These are phyloP conservation scores for Helogale parvula DNA, from an alignment of 2,113 vertebrate genomes.

Conservation along the genomic window DNA sequence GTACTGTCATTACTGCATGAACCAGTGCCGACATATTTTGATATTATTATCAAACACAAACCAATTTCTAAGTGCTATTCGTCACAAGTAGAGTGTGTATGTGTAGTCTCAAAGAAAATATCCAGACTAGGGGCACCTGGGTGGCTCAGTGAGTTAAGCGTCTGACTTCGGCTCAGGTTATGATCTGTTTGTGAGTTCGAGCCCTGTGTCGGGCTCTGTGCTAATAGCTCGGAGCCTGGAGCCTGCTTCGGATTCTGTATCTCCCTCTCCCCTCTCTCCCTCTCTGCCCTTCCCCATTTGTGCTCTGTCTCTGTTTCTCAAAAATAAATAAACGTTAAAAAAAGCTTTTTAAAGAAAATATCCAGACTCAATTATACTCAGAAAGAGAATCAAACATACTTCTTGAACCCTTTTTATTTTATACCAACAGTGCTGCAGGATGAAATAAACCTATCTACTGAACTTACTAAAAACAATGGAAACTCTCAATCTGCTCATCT, in stretches of 20 bases:
- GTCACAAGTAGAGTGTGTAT: not conserved
- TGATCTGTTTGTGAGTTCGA: too few species aligned
- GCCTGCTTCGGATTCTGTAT: not conserved
- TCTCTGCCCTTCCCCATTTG: too few species aligned
- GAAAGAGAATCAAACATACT: not conserved
- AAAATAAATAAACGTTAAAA: too few species aligned
- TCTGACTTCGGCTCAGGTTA: too few species aligned
- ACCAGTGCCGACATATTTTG: not conserved
- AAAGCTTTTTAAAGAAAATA: not conserved
- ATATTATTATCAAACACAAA: not conserved
- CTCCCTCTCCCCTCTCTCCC: not conserved
- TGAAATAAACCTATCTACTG: not conserved
- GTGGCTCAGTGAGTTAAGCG: too few species aligned
- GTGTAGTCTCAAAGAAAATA: slow-evolving; percentile 2
- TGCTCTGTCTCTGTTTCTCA: too few species aligned
- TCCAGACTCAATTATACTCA: not conserved
- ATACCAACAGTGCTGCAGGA: not conserved
- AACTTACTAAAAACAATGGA: not conserved
- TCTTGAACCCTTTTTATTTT: not conserved
- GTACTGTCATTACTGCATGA: not conserved
- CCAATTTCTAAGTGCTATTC: not conserved
- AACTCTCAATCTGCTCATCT: slow-evolving; percentile 1
- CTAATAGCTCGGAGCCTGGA: too few species aligned
- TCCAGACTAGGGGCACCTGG: too few species aligned
- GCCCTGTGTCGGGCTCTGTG: too few species aligned